Base-by-base conservation (phyloP, 2,113 vertebrate genomes). In the Ciconia boyciana region DNA sequence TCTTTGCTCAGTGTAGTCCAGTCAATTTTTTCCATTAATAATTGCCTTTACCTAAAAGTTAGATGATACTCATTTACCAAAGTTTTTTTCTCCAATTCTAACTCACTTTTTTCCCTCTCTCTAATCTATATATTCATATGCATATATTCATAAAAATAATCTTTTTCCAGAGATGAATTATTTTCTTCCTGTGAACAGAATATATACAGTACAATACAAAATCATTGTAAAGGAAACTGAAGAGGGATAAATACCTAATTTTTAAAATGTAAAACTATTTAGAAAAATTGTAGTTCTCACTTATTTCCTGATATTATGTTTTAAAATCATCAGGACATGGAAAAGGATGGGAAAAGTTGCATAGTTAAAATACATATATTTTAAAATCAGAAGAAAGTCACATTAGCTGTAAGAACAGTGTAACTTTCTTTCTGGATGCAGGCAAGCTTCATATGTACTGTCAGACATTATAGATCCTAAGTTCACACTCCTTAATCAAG, bases 401-500 rank as follows among this genome's bases (percentile, higher is more conserved):
- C 32, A 36, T 80, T n/a, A 75, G 4, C 21, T 83, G 18, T 13
- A 77, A 87, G 24, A 91, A 58, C 6, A 39, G 17, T 14, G 9
- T 21, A 88, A 48, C 10, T 28, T 44, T 51, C 65, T 85, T 87
- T 76, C 58, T 76, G 16, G 22, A 25, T 69, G 28, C 7, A 66
- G 46, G 18, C 46, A 91, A 93, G 46, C 41, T 91, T 80, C 61
- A 20, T 19, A 31, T 43, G 16, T 54, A 68, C 31, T 84, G 61
- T 90, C 31, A 43, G 28, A 74, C 11, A 16, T 76, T 76, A 94
- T 41, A 77, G 94, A 93, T 90, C 78, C 22, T 36, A 79, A 76
- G 25, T 89, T 95, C 68, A 91, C 76, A 49, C 58, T 89, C 76
- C 48, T 91, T 92, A 95, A 92, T 92, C 80, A 93, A 84, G 41